These are phyloP conservation scores for Menura novaehollandiae DNA, from an alignment of 2,113 vertebrate genomes.

Conservation along the genomic window DNA sequence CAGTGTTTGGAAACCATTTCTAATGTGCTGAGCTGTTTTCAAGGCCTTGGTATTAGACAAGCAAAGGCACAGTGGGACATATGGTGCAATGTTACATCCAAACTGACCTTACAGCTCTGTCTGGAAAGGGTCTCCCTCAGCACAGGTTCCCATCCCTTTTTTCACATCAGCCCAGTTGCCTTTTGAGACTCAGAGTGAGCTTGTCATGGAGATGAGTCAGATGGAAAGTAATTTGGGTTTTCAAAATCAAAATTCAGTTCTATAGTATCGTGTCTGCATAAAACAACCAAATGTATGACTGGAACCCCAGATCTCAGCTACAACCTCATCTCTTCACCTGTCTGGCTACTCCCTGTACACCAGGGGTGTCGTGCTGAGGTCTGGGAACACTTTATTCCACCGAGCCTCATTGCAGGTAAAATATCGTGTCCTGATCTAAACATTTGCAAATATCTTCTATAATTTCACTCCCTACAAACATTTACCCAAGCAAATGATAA, in stretches of 20 bases:
- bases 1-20: not conserved
- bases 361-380: not conserved
- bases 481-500: not conserved
- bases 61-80: not conserved
- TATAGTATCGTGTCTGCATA: not conserved
- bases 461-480: not conserved
- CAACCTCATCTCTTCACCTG: not conserved
- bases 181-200: not conserved
- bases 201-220: not conserved
- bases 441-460: not conserved
- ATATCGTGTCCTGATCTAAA: not conserved
- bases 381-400: not conserved
- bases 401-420: not conserved
- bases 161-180: not conserved
- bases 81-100: not conserved
- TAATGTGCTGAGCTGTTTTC: not conserved
- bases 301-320: not conserved
- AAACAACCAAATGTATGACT: accelerated
- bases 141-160: not conserved
- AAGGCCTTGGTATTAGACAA: not conserved
- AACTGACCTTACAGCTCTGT: not conserved
- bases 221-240: not conserved
- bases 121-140: not conserved
- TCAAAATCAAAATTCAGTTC: not conserved
- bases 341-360: not conserved